Base-by-base conservation (phyloP, 1,140 invertebrate species). In the Meteorus sp. region DNA sequence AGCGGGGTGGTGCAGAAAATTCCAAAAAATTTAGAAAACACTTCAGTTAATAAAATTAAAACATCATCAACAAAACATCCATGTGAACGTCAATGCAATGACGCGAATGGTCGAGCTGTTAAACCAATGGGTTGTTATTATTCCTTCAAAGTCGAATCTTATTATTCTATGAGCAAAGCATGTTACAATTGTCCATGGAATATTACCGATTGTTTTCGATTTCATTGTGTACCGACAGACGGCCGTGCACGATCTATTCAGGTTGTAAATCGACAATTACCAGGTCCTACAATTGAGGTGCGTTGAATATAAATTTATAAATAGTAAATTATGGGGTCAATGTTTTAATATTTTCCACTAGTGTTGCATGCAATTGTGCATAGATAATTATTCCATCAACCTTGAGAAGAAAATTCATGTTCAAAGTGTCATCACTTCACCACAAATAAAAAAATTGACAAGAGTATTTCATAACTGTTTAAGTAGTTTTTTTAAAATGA, bases 101-200 rank as follows among this genome's bases (percentile, higher is more conserved):
- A 5, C 9, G 9, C n/a, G 1, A 39, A 52, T n/a, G 60, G 64
- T 37, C 71, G 75, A 23, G 81, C 79, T 51, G 81, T 72, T 1
- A 68, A 81, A n/a, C 81, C 84, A 1, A 86, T 85, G 84, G 78
- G 81, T 6, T 92, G 91, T 63, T 74, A 82, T 45, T 93, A 91
- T 70, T 77, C 83, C 51, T 92, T 92, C 66, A 76, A 81, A 35
- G 65, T 92, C 0, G 92, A 94, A 72, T 87, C 85, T 81, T 94
- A 94, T 74, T 83, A 88, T 48, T 89, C 90, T 1, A 85, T 94
- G 84, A 91, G 89, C 68, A 93, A 93, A 73, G 93, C 93, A 1
- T 97, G 94, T 68, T 92, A 85, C 66, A 79, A 90, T 64, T 97
- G 94, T 72, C 92, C 93, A 0, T 82, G 76, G 27, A 91, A 92